Percentiles rank a stretch among this genome's conserved stretches.
Conservation (phyloP, 2,888 invertebrate species). For the Loripinus fragilis region DNA sequence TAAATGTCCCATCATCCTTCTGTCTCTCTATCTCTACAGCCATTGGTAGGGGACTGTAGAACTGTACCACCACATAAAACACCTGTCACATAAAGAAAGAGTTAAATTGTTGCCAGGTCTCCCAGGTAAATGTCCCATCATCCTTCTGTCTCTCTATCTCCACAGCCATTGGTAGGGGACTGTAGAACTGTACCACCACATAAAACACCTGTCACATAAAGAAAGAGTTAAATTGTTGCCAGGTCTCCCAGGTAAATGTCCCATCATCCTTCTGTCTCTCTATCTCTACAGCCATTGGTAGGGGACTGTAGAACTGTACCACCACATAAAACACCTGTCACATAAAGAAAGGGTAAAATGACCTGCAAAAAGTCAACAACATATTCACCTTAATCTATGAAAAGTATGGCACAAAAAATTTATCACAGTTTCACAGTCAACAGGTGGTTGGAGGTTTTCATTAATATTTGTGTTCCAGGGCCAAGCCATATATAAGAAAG, state of each 20-base stretch:
- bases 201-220: constrained; percentile 79
- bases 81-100: constrained; percentile 68
- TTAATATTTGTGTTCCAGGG: too few species aligned
- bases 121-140: too few species aligned
- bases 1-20: too few species aligned
- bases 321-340: constrained; percentile 81
- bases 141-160: constrained; percentile 72
- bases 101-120: too few species aligned
- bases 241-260: too few species aligned
- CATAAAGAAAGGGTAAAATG: not conserved
- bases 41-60: constrained; percentile 82
- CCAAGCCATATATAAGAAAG: too few species aligned
- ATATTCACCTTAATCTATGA: too few species aligned
- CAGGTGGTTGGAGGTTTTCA: too few species aligned
- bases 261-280: constrained; percentile 69
- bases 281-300: constrained; percentile 77
- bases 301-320: constrained; percentile 82
- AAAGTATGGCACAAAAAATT: too few species aligned
- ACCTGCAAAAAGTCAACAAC: too few species aligned
- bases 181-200: constrained; percentile 81
- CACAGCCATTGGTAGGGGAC: constrained; percentile 79
- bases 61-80: constrained; percentile 80
- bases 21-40: constrained; percentile 76
- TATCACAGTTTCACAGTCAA: too few species aligned
- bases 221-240: not conserved